Evolutionary conservation across 2,888 invertebrate species (phyloP), one percentile per base, ranked within the genome.

Genomic region (Oasisia sp.): DNA sequence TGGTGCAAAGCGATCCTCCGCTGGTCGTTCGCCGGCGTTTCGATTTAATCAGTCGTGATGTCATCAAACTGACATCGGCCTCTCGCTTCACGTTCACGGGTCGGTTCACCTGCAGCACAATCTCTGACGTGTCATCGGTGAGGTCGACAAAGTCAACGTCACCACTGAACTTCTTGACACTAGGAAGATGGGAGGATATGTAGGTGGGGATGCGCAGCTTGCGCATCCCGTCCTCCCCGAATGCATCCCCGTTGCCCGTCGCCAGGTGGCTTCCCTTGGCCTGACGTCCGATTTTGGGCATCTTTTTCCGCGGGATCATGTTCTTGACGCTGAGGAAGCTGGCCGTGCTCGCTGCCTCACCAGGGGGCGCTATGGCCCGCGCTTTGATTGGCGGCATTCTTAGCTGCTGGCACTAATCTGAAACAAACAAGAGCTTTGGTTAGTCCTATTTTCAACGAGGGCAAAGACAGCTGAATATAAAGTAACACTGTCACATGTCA

Each of bases 141-240:
- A 92, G 90, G 56, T 93, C 92, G 19, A 92, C 56, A 50, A 74
- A 91, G 45, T 56, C 89, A 50, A n/a, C 50, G 44, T 50, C 89
- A 74, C 38, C 44, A 12, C 32, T 74, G 89, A 32, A 92, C 91
- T 91, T 92, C 58, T 92, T 92, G 32, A 93, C 92, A 90, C 93
- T 93, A 2, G 93, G 93, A 90, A 93, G 91, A 11, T 58, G 50
- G 32, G 92, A 90, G 45, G 92, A 92, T 90, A 93, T 91, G 50
- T 91, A 27, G 9, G 89, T 32, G 0, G 93, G 93, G 50, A 93
- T 93, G 38, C 93, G 92, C 38, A 93, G 91, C 58, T 93, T 92
- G 91, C 91, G 91, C 91, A 93, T 89, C 3, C 56, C 91, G 27
- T 93, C 93, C 32, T 92, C 93, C 32, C 91, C 74, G 27, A 74